Conservation (phyloP, 2,888 invertebrate species). For the Euproctis similis region DNA sequence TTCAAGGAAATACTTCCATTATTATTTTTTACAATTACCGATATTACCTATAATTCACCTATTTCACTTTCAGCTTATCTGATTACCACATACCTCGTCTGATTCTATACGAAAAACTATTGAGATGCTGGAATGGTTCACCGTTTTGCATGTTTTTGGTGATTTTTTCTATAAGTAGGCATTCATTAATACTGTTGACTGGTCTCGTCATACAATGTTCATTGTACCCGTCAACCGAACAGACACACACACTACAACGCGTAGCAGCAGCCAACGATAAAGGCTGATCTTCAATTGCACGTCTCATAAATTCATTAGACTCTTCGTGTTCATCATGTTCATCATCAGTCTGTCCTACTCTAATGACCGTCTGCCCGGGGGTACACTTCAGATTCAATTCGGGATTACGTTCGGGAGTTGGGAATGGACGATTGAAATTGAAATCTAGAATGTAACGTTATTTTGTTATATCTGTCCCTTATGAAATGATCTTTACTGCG, state of each 20-base stretch:
- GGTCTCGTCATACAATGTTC: constrained; percentile 50
- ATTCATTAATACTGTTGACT: constrained; percentile 53
- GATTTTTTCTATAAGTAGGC: constrained; percentile 34
- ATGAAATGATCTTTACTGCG: too few species aligned
- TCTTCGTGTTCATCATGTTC: not conserved
- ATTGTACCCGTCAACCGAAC: constrained; percentile 45
- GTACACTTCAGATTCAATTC: constrained; percentile 33
- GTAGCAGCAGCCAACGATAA: constrained; percentile 20
- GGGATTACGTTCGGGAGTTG: constrained; percentile 22
- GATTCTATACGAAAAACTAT: constrained; percentile 34
- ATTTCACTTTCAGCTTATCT: constrained; percentile 28
- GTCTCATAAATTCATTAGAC: constrained; percentile 10
- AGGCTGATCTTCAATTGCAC: constrained; percentile 10
- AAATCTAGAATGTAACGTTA: constrained; percentile 36
- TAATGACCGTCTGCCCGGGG: constrained; percentile 52
- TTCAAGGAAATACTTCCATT: too few species aligned
- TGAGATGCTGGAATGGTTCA: constrained; percentile 38
- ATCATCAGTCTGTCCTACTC: constrained; percentile 16
- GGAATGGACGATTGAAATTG: constrained; percentile 32
- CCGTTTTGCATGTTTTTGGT: constrained; percentile 21
- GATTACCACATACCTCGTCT: constrained; percentile 43
- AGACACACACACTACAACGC: constrained; percentile 48
- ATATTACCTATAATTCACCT: constrained; percentile 1
- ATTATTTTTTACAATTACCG: too few species aligned
- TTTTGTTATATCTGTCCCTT: too few species aligned